These are phyloP conservation scores for Perca schrenkii DNA, from an alignment of 2,113 vertebrate genomes.

Conservation along the genomic window DNA sequence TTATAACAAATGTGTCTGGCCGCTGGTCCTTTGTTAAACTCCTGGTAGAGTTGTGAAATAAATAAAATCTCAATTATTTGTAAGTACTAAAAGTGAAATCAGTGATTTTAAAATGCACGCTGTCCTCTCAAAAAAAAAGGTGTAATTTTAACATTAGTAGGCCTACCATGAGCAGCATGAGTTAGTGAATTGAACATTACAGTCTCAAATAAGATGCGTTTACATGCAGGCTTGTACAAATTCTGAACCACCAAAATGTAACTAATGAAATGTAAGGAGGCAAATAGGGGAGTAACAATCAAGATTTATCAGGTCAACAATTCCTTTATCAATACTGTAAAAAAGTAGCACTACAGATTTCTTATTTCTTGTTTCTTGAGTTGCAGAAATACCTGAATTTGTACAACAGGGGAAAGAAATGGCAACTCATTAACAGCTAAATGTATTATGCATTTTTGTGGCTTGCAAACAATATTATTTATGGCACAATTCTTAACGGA, in stretches of 20 bases:
- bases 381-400: conserved; percentile 26
- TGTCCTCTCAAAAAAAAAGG: background rate
- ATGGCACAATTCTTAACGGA: conserved; percentile 47
- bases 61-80: conserved; percentile 25
- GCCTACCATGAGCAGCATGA: conserved; percentile 38
- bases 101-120: conserved; percentile 28
- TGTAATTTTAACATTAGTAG: conserved; percentile 19
- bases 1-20: background rate
- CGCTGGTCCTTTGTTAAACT: conserved; percentile 23
- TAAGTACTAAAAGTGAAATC: conserved; percentile 44
- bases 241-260: conserved; percentile 14
- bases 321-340: background rate
- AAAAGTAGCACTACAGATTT: conserved; percentile 3
- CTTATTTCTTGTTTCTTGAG: conserved; percentile 19
- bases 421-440: conserved; percentile 18
- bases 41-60: conserved; percentile 14
- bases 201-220: conserved; percentile 16
- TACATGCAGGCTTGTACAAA: conserved; percentile 49
- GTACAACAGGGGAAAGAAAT: background rate
- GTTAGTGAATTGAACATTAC: conserved; percentile 36
- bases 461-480: conserved; percentile 31
- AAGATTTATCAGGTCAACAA: background rate
- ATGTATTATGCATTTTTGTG: conserved; percentile 27
- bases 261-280: background rate
- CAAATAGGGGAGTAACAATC: background rate